phyloP scores from a whole-genome alignment of 2,113 vertebrate genomes.

The Riparia riparia region DNA sequence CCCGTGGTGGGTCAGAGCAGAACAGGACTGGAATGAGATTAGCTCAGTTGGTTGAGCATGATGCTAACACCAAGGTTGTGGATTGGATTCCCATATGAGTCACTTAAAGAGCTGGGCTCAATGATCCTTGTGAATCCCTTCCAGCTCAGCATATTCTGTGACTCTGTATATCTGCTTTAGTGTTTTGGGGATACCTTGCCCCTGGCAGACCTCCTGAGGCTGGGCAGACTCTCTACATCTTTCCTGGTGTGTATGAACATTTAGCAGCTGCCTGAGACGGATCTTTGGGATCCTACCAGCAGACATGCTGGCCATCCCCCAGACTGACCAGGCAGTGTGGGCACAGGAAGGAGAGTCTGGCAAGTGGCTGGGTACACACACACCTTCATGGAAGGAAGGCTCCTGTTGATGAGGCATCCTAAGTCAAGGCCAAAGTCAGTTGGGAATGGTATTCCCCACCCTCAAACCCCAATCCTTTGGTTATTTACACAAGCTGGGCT shows the following conservation, averaged over 20 bases:
- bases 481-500: fast-evolving
- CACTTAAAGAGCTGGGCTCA: background rate
- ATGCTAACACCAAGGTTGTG: background rate
- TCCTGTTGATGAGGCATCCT: background rate
- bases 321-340: background rate
- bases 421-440: background rate
- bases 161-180: background rate
- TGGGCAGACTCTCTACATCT: background rate
- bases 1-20: fast-evolving
- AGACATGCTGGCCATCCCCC: background rate
- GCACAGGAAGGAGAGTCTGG: background rate
- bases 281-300: background rate
- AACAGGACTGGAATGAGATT: background rate
- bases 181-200: background rate
- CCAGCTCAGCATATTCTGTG: background rate
- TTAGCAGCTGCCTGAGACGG: background rate
- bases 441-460: background rate
- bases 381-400: background rate
- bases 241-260: background rate
- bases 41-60: background rate
- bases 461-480: background rate
- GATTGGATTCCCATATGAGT: background rate
- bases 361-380: background rate
- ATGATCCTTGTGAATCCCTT: background rate
- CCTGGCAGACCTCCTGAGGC: background rate